Percentiles rank a stretch among this genome's conserved stretches.
Conservation (phyloP, 2,113 vertebrate genomes). For the Sigmodon hispidus region DNA sequence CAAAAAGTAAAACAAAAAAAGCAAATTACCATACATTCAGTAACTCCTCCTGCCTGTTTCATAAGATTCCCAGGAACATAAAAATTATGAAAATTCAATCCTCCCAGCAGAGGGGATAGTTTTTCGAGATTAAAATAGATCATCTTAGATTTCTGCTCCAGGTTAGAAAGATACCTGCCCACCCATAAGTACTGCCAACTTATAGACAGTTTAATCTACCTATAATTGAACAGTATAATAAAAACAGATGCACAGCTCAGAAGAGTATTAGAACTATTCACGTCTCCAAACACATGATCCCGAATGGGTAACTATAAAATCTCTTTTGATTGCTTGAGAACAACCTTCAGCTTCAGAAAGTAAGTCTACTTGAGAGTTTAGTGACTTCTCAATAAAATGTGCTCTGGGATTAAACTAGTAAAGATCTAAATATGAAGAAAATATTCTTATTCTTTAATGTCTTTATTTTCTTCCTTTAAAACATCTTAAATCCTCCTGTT, state of each 20-base stretch:
- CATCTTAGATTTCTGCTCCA: slow-evolving; percentile 29
- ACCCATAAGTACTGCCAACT: neutral
- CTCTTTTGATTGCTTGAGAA: slow-evolving; percentile 6
- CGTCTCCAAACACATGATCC: neutral
- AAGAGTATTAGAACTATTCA: neutral
- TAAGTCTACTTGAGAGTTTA: neutral
- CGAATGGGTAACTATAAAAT: neutral
- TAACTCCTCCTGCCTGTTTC: neutral
- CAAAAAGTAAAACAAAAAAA: neutral
- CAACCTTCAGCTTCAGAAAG: slow-evolving; percentile 42
- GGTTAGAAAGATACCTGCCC: neutral
- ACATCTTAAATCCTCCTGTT: neutral
- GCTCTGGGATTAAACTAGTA: neutral
- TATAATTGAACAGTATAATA: slow-evolving; percentile 23
- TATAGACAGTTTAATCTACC: neutral
- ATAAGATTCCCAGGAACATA: neutral
- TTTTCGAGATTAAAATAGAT: neutral
- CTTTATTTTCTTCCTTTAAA: slow-evolving; percentile 22
- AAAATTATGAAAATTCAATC: neutral
- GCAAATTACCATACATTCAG: neutral
- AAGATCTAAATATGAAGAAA: neutral
- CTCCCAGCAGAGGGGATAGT: neutral
- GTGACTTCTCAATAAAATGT: neutral
- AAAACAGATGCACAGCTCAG: slow-evolving; percentile 37
- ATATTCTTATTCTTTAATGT: neutral